Evolutionary conservation across 2,888 invertebrate genomes (phyloP).

Genomic region (Uropetala carovei): DNA sequence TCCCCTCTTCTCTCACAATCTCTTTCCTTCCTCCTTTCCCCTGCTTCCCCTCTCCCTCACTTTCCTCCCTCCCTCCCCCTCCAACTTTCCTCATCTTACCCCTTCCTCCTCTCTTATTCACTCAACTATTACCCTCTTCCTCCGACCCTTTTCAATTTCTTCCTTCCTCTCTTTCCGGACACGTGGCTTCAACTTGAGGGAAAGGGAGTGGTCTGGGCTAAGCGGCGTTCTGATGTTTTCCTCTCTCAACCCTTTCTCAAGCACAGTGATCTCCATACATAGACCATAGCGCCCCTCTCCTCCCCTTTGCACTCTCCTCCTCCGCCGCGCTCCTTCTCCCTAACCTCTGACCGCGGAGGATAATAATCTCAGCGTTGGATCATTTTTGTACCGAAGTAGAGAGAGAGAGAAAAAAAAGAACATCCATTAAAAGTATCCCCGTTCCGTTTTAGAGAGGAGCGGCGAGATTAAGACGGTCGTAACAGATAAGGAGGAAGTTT

Average conservation of each 20-base stretch:
- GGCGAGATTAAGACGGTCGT: not conserved
- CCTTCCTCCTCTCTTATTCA: not conserved
- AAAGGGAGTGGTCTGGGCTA: not conserved
- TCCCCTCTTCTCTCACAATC: no score
- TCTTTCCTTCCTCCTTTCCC: not conserved
- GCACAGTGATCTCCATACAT: slow-evolving; percentile 56
- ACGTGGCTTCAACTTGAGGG: slow-evolving; percentile 33
- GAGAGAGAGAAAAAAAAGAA: not conserved
- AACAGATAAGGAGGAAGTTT: not conserved
- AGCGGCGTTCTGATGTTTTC: not conserved
- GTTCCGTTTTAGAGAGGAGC: not conserved
- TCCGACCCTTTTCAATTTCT: not conserved
- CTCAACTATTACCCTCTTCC: not conserved
- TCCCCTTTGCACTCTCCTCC: not conserved
- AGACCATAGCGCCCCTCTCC: slow-evolving; percentile 37
- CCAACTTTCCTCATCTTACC: not conserved
- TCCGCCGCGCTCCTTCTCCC: not conserved
- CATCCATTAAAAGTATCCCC: slow-evolving; percentile 22
- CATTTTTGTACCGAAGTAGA: not conserved
- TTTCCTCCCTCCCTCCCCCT: not conserved
- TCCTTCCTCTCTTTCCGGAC: not conserved
- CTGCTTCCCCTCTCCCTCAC: slow-evolving; percentile 30
- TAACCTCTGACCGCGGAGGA: slow-evolving; percentile 43
- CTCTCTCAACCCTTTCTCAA: not conserved
- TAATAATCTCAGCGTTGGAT: slow-evolving; percentile 39